A percentile compares a stretch with the other conserved stretches of the same genome.
phyloP scores from a whole-genome alignment of 2,113 vertebrate genomes.

The Panurus biarmicus region DNA sequence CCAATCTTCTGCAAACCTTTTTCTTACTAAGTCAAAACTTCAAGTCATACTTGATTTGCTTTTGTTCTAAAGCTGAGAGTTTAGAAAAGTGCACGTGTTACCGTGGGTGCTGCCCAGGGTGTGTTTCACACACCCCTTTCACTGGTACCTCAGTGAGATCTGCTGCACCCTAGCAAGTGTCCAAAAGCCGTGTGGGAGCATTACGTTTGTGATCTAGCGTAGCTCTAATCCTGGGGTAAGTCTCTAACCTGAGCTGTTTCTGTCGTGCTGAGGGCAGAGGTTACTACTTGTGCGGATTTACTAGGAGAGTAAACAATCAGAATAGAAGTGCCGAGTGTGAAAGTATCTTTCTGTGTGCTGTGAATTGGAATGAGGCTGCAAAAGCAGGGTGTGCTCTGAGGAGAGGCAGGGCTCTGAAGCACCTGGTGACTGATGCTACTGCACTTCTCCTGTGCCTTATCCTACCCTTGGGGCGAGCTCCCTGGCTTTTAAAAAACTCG shows the following conservation, averaged over 20 bases:
- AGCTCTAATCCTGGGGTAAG: neutral
- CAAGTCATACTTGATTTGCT: neutral
- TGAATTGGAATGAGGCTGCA: neutral
- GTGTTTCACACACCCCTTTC: neutral
- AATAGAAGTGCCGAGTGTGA: neutral
- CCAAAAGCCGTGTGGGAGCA: accelerated
- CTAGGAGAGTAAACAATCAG: neutral
- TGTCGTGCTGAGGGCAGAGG: neutral
- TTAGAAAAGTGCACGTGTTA: accelerated
- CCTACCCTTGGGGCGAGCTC: accelerated
- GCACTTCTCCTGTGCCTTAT: accelerated
- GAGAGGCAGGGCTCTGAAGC: neutral
- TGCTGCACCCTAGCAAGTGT: neutral
- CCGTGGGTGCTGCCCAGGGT: neutral
- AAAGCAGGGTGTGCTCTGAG: accelerated
- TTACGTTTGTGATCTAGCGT: neutral
- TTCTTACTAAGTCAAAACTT: neutral
- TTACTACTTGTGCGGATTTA: neutral
- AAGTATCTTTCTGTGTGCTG: neutral
- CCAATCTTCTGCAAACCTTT: neutral
- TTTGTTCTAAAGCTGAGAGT: neutral
- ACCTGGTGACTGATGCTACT: accelerated
- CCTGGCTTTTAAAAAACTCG: neutral
- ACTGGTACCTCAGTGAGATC: accelerated
- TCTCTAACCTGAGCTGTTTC: neutral